Evolutionary conservation across 2,113 vertebrate genomes (phyloP), one percentile per base, ranked within the genome.

Genomic region (Charina bottae): DNA sequence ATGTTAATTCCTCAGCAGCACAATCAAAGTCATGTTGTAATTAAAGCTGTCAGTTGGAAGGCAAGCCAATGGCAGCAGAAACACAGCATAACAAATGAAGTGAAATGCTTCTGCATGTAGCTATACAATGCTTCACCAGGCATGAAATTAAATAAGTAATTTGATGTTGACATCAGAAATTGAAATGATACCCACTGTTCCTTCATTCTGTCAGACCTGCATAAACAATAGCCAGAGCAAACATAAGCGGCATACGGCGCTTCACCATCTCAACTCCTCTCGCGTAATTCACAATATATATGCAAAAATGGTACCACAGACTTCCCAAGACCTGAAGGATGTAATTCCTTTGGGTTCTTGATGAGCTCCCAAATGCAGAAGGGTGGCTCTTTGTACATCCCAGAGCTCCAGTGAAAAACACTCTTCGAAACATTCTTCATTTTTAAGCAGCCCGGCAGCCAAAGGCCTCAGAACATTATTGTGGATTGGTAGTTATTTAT

Each of bases 111-210:
- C 98, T 97, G 97, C 97, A 95, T 99, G 98, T 99, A 98, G 98
- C 98, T 98, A 98, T 98, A 98, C 97, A 98, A 98, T 97, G 99
- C 98, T 99, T 98, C 98, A 96, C 98, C 98, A 98, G 98, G 99
- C 99, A 98, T 98, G 98, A 99, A 99, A 99, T 99, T 98, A 99
- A 99, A 99, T 99, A 98, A 99, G 98, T 99, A 98, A 99, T 99
- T 98, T 99, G 98, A 99, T 98, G 98, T 99, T 98, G 98, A 99
- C 98, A 98, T 98, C 98, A 98, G 98, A 98, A 99, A 99, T 99
- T 98, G 98, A 98, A 99, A 98, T 98, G 98, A 99, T 99, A 98
- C 98, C 98, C 97, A 97, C 98, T 98, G 98, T 98, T 98, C 98
- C 95, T 96, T 98, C 97, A 96, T 98, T 97, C 97, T 97, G 97